Conservation (phyloP, 2,797 vertebrate species). For the Danionella dracula region DNA sequence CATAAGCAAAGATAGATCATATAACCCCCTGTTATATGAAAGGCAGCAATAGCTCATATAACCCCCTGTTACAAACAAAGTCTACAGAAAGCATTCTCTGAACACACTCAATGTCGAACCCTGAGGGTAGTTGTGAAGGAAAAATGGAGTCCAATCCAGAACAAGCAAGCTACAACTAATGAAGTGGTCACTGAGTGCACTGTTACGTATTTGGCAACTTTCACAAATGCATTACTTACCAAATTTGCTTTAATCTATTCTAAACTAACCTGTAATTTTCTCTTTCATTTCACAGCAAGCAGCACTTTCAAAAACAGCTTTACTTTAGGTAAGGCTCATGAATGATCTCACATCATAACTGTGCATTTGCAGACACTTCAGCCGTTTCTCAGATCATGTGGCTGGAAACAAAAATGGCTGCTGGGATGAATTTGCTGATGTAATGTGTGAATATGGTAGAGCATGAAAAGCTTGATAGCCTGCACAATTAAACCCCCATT, state of each 20-base stretch:
- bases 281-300: slow-evolving; percentile 66
- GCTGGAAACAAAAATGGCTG: background rate
- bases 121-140: too few species aligned
- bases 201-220: too few species aligned
- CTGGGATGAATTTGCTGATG: background rate
- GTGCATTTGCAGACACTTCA: background rate
- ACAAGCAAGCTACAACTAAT: too few species aligned
- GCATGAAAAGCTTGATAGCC: background rate
- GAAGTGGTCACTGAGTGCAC: too few species aligned
- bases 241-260: slow-evolving; percentile 1
- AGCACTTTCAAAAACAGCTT: slow-evolving; percentile 84
- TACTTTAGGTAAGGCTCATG: slow-evolving; percentile 76
- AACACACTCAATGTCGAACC: too few species aligned
- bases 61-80: too few species aligned
- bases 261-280: slow-evolving; percentile 8
- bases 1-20: too few species aligned
- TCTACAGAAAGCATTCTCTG: too few species aligned
- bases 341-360: slow-evolving; percentile 5
- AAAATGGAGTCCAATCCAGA: too few species aligned
- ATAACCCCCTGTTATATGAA: too few species aligned
- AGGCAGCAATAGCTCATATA: too few species aligned
- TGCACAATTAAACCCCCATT: background rate
- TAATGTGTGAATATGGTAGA: background rate
- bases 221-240: too few species aligned
- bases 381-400: background rate